phyloP scores from a whole-genome alignment of 2,888 invertebrate species.

The Lasioglossum figueresi region DNA sequence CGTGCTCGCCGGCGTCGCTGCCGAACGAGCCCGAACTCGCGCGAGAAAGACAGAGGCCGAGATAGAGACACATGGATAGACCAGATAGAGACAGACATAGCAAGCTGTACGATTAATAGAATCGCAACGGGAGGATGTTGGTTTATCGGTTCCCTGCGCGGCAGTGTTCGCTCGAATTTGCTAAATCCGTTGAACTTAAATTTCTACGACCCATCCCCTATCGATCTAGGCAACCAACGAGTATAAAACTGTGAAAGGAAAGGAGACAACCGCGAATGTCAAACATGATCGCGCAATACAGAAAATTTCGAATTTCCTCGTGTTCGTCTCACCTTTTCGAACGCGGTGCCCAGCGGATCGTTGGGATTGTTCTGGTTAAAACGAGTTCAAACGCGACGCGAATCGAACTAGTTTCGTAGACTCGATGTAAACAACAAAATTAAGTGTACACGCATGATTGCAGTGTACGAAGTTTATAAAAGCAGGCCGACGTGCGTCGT shows the following conservation, averaged over 20 bases:
- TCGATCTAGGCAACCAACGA: background rate
- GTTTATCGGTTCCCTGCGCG: constrained; percentile 17
- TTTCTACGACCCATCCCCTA: background rate
- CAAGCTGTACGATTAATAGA: background rate
- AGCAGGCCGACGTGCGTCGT: background rate
- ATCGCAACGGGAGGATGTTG: constrained; percentile 1
- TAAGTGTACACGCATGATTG: background rate
- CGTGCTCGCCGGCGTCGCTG: constrained; percentile 46
- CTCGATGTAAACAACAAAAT: background rate
- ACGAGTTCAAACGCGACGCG: background rate
- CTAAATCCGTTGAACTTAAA: background rate
- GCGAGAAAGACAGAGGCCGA: background rate
- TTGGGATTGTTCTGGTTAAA: background rate
- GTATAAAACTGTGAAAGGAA: background rate
- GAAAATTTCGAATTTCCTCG: background rate
- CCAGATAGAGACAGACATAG: background rate
- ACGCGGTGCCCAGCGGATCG: background rate
- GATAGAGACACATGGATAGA: background rate
- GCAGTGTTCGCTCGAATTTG: background rate
- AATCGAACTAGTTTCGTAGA: background rate
- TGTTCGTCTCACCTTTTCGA: background rate
- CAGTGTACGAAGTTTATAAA: background rate
- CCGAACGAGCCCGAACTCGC: constrained; percentile 13
- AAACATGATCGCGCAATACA: background rate
- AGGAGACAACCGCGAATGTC: background rate